Evolutionary conservation across 2,888 invertebrate genomes (phyloP).

Genomic region (Protonemura montana): DNA sequence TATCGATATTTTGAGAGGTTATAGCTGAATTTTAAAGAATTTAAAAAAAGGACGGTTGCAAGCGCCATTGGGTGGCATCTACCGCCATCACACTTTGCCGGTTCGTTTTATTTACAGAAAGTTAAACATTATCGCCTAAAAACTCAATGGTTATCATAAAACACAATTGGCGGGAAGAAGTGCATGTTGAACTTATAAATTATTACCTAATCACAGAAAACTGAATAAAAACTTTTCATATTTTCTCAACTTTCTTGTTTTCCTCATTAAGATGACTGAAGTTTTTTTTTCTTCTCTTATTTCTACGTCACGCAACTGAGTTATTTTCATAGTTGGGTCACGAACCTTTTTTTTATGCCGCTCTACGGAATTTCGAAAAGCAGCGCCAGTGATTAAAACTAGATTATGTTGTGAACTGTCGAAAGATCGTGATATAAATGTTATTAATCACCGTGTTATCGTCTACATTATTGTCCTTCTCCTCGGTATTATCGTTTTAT

Average conservation of each 20-base stretch:
- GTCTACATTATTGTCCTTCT: no score
- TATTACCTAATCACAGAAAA: neutral
- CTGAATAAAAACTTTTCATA: neutral
- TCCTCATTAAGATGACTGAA: neutral
- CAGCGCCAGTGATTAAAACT: neutral
- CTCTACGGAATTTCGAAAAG: neutral
- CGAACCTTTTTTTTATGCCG: neutral
- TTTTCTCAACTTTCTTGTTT: neutral
- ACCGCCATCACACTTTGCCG: no score
- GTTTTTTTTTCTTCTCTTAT: neutral
- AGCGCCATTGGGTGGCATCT: no score
- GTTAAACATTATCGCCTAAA: no score
- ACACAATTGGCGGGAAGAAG: no score
- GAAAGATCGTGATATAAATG: neutral
- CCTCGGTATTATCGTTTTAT: no score
- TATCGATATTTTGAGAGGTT: no score
- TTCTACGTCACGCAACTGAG: neutral
- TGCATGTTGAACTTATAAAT: neutral
- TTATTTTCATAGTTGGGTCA: neutral
- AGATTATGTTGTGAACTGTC: neutral
- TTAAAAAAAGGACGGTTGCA: no score
- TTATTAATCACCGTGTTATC: neutral
- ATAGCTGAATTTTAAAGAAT: no score
- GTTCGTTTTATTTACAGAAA: no score
- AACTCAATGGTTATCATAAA: no score